Evolutionary conservation across 2,797 vertebrate genomes (phyloP).

Genomic region (Mormyrops boulengeri): DNA sequence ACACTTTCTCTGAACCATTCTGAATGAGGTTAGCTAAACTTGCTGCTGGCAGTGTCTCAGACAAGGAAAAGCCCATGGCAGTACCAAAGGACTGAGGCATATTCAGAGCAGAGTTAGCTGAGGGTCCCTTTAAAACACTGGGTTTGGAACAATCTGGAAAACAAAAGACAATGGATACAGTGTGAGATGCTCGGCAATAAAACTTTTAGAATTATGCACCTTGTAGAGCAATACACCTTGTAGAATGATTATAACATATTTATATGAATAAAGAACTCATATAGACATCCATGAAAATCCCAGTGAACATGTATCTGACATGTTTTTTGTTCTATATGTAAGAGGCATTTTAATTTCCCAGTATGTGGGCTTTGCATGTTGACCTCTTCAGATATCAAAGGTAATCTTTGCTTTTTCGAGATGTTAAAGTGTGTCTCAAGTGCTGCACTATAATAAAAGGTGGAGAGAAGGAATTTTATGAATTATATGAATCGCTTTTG

Average conservation of each 20-base stretch:
- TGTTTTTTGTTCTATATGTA: background rate
- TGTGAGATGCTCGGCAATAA: conserved; percentile 35
- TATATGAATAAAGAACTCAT: conserved; percentile 29
- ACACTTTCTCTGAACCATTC: conserved; percentile 48
- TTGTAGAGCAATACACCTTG: background rate
- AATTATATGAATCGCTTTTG: background rate
- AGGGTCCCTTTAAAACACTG: conserved; percentile 64
- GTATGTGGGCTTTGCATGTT: background rate
- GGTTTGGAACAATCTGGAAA: conserved; percentile 80
- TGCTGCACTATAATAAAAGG: background rate
- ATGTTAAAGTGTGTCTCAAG: background rate
- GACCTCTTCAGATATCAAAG: conserved; percentile 22
- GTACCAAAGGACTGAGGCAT: conserved; percentile 94
- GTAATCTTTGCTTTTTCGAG: conserved; percentile 6
- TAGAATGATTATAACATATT: conserved; percentile 29
- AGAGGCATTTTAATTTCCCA: background rate
- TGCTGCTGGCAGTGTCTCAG: conserved; percentile 60
- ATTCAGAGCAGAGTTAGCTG: conserved; percentile 72
- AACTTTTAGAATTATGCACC: background rate
- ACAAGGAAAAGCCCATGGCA: conserved; percentile 64
- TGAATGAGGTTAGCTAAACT: conserved; percentile 48
- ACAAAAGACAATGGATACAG: conserved; percentile 27
- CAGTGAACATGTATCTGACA: conserved; percentile 24
- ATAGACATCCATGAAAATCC: conserved; percentile 29
- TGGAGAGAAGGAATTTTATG: background rate